Base-by-base conservation (phyloP, 2,888 invertebrate species). In the Scaptomyza cyrtandrae region DNA sequence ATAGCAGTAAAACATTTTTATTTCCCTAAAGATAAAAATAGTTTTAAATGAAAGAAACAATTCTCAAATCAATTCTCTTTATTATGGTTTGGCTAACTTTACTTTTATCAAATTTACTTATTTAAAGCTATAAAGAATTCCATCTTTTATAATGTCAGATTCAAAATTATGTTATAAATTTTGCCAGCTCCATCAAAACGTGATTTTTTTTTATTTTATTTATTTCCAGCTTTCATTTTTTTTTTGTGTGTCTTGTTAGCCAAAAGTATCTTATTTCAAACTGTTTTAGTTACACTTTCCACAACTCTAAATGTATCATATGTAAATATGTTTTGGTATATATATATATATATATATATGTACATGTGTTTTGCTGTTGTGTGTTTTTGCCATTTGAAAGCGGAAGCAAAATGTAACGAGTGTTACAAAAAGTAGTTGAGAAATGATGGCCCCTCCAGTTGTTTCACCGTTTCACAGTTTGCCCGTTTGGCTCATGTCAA, bases 401-500 rank as follows among this genome's bases (percentile, higher is more conserved):
- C 86, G 88, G 83, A 86, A 83, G 75, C 73, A 49, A 83, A 80
- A 72, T 72, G 72, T 60, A 62, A 67, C 49, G 29, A 67, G 55
- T 59, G 75, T 59, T 63, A 77, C 68, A 62, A 75, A 75, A 73
- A 66, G 66, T 71, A 81, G 85, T 81, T 81, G 73, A 77, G 7
- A 33, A 33, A 10, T 10, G 33, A 33, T 10, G 10, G 71, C 75
- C 88, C 87, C 86, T 87, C 82, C 74, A 86, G 86, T 76, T 86
- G 83, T 85, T 82, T 82, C 35, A 37, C 82, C 72, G 33, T 29
- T 82, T 82, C 35, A 37, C 82, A 71, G 33, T 29, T 49, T 83
- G 74, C 71, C 85, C 71, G 86, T 84, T 78, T 80, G 86, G 84
- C 82, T 85, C 89, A 85, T 80, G 88, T 89, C 86, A 86, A 89